Conservation (phyloP, 1,140 invertebrate species). For the Drosophila leontia region DNA sequence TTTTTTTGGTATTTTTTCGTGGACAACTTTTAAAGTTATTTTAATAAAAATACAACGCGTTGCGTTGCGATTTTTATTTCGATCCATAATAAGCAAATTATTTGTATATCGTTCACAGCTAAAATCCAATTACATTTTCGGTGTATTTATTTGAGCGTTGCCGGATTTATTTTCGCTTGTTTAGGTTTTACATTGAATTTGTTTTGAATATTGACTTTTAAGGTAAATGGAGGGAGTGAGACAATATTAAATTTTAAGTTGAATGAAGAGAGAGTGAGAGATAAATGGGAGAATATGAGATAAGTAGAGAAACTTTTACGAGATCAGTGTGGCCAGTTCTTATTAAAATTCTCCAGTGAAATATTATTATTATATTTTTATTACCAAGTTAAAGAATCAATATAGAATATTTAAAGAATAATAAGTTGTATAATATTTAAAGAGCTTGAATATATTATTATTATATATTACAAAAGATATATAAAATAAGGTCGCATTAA, state of each 20-base stretch:
- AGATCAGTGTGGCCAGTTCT: too few species aligned
- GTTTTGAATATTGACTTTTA: too few species aligned
- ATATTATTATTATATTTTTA: too few species aligned
- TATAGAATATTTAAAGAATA: not conserved
- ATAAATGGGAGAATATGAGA: too few species aligned
- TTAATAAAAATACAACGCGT: constrained; percentile 2
- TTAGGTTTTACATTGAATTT: not conserved
- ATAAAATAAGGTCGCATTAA: too few species aligned
- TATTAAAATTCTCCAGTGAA: too few species aligned
- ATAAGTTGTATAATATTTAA: not conserved
- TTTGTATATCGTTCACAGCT: not conserved
- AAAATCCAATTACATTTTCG: constrained; percentile 1
- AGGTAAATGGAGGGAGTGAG: not conserved
- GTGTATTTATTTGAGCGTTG: not conserved
- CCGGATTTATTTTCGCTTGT: not conserved
- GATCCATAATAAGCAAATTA: not conserved
- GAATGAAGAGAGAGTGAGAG: too few species aligned
- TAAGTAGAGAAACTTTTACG: not conserved
- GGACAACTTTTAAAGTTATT: not conserved
- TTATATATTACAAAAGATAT: too few species aligned
- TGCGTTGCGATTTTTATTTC: not conserved
- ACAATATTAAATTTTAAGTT: too few species aligned
- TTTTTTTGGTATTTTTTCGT: not conserved
- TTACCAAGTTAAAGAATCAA: not conserved
- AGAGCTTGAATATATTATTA: not conserved